Evolutionary conservation across 2,888 invertebrate genomes (phyloP), one percentile per base, ranked within the genome.

Genomic region (Drymonia ruficornis): DNA sequence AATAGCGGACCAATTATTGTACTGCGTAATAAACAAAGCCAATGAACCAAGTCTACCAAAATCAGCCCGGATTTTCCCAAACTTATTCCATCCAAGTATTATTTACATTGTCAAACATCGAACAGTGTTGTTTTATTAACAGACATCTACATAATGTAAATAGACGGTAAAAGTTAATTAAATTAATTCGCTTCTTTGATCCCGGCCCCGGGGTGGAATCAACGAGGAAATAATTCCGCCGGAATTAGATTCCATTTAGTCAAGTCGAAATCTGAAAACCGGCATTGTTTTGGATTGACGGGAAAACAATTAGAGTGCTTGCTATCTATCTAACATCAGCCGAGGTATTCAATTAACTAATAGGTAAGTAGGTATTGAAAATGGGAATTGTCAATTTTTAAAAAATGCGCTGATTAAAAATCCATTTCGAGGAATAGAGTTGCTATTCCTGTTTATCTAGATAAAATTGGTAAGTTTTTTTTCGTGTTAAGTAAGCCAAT

Each of bases 151-250:
- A 53, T 61, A 53, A 67, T 50, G 46, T 57, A 61, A 53, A 61
- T 58, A 63, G 59, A 65, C 56, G 45, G 70, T 66, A 67, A 72
- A 74, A 75, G 71, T 74, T 78, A 78, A 81, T 77, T 74, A 63
- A 78, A 73, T 75, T 63, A 73, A 63, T 67, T 64, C 65, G 59
- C 52, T 59, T 59, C 70, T 80, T 78, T 75, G 76, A 79, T 76
- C 72, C 68, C 53, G 49, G 59, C 64, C 59, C 31, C 53, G 29
- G 63, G 61, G 71, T 59, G 55, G 63, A 64, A 59, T 67, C 66
- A 70, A 76, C 65, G 65, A 71, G 66, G 59, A 71, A 69, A 66
- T 61, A 61, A 71, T 71, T 65, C 50, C 47, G 16, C 48, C 62
- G 52, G 62, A 65, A 65, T 71, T 69, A 65, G 66, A 66, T 67